A percentile compares a stretch with the other conserved stretches of the same genome.
These are phyloP conservation scores for Varecia variegata DNA, from an alignment of 2,797 vertebrate genomes.

Conservation along the genomic window DNA sequence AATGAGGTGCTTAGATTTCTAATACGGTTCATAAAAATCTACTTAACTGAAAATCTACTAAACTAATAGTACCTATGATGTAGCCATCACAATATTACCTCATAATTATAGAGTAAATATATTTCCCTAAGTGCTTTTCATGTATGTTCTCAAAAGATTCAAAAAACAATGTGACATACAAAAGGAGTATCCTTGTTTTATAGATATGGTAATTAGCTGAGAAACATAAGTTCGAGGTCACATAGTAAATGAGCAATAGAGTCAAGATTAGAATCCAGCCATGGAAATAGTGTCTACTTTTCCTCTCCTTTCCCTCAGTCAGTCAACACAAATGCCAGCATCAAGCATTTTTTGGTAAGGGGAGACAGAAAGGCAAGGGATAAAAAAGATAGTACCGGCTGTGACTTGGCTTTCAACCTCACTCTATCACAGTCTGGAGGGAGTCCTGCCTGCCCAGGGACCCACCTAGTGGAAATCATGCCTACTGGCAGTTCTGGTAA, in stretches of 20 bases:
- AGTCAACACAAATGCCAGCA: neutral
- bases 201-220: neutral
- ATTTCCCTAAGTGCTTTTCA: neutral
- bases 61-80: neutral
- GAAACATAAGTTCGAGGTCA: neutral
- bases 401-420: neutral
- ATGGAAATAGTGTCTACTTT: neutral
- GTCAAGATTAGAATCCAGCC: neutral
- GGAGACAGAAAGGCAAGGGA: neutral
- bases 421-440: neutral
- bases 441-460: neutral
- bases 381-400: neutral
- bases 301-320: neutral
- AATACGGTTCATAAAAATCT: neutral
- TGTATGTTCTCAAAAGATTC: neutral
- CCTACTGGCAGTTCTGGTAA: neutral
- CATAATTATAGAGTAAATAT: neutral
- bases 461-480: neutral
- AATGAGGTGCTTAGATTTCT: neutral
- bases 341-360: neutral
- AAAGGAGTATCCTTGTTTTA: neutral
- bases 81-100: neutral
- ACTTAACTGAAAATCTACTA: constrained; percentile 13
- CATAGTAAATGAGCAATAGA: neutral
- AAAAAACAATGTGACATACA: neutral